A percentile compares a stretch with the other conserved stretches of the same genome.
Conservation (phyloP, 2,113 vertebrate genomes). For the Triplophysa tibetana region DNA sequence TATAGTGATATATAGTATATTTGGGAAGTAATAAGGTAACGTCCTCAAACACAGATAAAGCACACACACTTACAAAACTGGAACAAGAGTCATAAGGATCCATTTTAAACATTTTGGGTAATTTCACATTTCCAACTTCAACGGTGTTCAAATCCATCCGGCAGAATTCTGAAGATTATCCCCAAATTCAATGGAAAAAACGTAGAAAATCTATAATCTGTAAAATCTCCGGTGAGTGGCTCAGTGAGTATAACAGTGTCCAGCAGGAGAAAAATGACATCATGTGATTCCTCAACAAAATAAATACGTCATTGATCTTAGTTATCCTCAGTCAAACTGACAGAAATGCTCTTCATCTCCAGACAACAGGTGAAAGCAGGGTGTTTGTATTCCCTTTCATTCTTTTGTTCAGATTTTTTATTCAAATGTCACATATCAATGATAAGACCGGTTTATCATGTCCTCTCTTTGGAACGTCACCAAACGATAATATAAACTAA, state of each 20-base stretch:
- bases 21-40: too few species aligned
- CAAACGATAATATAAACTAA: not conserved
- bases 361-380: not conserved
- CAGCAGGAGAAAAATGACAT: slow-evolving; percentile 19
- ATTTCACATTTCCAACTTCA: too few species aligned
- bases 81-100: too few species aligned
- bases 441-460: not conserved
- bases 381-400: slow-evolving; percentile 11
- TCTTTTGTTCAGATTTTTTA: not conserved
- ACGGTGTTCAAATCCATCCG: not conserved
- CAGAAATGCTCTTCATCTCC: slow-evolving; percentile 10
- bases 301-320: slow-evolving; percentile 20
- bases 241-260: slow-evolving; percentile 3
- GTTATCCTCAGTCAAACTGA: slow-evolving; percentile 19
- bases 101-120: too few species aligned
- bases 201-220: too few species aligned
- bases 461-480: not conserved
- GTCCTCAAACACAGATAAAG: too few species aligned
- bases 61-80: too few species aligned
- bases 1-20: too few species aligned
- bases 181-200: too few species aligned
- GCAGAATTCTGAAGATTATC: not conserved
- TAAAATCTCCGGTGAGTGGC: too few species aligned
- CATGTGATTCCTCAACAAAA: slow-evolving; percentile 20
- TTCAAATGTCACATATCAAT: slow-evolving; percentile 4